phyloP scores from a whole-genome alignment of 2,113 vertebrate species.

The Egretta garzetta region DNA sequence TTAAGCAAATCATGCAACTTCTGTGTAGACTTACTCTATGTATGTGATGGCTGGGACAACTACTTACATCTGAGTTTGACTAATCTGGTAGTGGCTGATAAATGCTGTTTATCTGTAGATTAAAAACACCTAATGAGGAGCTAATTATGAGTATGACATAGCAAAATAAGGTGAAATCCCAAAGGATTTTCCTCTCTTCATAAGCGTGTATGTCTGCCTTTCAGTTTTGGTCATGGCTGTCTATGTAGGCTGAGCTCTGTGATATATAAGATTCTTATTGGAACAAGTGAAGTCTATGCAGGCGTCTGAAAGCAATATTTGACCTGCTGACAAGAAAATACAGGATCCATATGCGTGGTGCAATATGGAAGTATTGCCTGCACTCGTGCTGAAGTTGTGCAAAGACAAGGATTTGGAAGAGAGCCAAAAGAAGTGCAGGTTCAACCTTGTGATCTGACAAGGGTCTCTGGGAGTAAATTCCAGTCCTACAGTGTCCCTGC shows the following conservation, averaged over 20 bases:
- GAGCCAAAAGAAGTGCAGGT: background rate
- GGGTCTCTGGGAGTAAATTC: background rate
- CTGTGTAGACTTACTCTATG: background rate
- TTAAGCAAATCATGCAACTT: background rate
- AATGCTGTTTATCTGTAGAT: background rate
- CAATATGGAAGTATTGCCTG: background rate
- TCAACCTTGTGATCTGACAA: background rate
- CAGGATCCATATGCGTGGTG: background rate
- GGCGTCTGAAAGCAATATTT: conserved; percentile 22
- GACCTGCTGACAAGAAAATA: conserved; percentile 17
- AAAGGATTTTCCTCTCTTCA: background rate
- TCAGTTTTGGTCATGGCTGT: background rate
- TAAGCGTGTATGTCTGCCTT: background rate
- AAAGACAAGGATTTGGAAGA: conserved; percentile 10
- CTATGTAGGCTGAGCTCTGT: background rate
- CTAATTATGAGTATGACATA: background rate
- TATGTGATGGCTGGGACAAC: background rate
- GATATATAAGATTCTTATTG: background rate
- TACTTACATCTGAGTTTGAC: background rate
- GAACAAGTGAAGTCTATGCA: background rate
- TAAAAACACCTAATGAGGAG: background rate
- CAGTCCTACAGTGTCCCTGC: background rate
- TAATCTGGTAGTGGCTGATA: background rate
- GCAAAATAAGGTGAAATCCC: background rate
- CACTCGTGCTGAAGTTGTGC: background rate